These are phyloP conservation scores for Drosophila yooni DNA, from an alignment of 2,888 invertebrate genomes.

Conservation along the genomic window DNA sequence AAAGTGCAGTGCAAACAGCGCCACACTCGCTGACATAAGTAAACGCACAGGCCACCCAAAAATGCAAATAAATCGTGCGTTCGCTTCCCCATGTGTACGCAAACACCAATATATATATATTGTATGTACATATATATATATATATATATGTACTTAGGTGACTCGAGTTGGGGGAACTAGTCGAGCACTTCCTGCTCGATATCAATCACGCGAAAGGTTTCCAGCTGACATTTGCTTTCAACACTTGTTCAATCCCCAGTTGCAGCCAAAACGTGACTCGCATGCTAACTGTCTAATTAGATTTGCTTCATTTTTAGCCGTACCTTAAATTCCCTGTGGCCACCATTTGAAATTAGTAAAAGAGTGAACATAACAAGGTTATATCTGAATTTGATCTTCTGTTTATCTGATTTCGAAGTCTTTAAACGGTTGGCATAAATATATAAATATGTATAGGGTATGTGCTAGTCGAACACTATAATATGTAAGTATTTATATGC, in stretches of 20 bases:
- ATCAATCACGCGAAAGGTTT: conserved; percentile 67
- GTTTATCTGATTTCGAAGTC: neutral
- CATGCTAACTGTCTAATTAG: conserved; percentile 54
- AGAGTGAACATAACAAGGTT: neutral
- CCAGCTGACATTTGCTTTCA: conserved; percentile 61
- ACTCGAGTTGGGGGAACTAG: conserved; percentile 4
- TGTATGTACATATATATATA: neutral
- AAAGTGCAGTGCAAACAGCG: conserved; percentile 27
- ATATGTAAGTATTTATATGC: neutral
- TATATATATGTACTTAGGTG: conserved; percentile 7
- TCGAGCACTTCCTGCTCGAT: conserved; percentile 67
- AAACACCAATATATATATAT: neutral
- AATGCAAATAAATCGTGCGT: conserved; percentile 53
- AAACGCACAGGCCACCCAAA: conserved; percentile 32
- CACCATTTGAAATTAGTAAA: neutral
- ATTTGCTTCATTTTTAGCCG: conserved; percentile 19
- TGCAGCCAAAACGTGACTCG: conserved; percentile 56
- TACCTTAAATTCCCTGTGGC: neutral
- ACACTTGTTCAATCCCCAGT: conserved; percentile 34
- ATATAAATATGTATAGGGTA: neutral
- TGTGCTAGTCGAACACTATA: neutral
- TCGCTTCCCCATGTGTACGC: conserved; percentile 47
- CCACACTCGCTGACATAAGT: conserved; percentile 35
- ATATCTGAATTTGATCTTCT: neutral
- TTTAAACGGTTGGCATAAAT: neutral